Evolutionary conservation across 2,888 invertebrate genomes (phyloP), one percentile per base, ranked within the genome.

Genomic region (Acanthococcus lagerstroemiae): DNA sequence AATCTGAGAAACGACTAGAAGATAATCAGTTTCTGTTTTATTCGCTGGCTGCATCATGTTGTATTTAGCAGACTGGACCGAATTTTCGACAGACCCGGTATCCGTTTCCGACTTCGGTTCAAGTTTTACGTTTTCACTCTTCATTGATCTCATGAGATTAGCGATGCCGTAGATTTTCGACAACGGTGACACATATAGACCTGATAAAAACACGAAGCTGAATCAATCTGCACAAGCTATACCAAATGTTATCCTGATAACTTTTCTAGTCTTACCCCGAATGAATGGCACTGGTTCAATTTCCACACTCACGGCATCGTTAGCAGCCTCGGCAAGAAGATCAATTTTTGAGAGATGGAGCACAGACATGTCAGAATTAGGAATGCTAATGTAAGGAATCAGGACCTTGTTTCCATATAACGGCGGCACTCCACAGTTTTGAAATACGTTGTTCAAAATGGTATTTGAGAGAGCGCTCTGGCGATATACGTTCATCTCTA

Each of bases 401-500:
- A 50, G 30, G 12, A 50, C 26, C 50, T 61, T 61, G 22, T 50
- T 48, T 1, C 61, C 61, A 22, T 30, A 48, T 12, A 61, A 19
- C 26, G 50, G 50, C 25, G 61, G 61, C n/a, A 61, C 19, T 4
- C 61, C 61, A 12, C 26, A 50, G 27, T n/a, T 61, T 61, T 61
- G 19, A 19, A 61, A 50, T n/a, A 50, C 61, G 15, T 61, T 61
- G 26, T 52, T 61, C 19, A 61, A 61, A 50, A 61, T 61, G 1
- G 50, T 61, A 26, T 19, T 21, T 4, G 61, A 61, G 27, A 61
- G 21, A 21, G 22, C 27, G 5, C 25, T 48, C 50, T 61, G 61
- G n/a, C 61, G 61, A 22, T 61, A 61, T 4, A 61, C 61, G 30
- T 52, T 61, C 61, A 61, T 61, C 37, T 61, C 50, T 5, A 48